Conservation (phyloP, 2,797 vertebrate genomes). For the Crax fasciolata region DNA sequence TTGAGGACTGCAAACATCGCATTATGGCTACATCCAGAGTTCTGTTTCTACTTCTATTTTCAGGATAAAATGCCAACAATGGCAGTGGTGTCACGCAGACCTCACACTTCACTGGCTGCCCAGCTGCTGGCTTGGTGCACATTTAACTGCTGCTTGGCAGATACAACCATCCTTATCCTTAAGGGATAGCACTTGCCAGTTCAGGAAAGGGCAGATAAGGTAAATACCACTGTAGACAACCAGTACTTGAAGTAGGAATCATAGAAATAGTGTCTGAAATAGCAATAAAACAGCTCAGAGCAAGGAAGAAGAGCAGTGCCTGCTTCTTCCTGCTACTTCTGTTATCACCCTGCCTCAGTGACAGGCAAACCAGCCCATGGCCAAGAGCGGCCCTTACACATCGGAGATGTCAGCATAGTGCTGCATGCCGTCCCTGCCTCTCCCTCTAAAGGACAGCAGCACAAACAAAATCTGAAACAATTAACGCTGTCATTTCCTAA, state of each 20-base stretch:
- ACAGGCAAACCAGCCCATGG: not conserved
- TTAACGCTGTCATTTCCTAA: not conserved
- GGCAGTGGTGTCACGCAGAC: not conserved
- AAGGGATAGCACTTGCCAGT: constrained; percentile 11
- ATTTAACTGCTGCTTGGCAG: not conserved
- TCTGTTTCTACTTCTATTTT: not conserved
- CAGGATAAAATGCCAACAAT: not conserved
- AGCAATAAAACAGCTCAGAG: constrained; percentile 16
- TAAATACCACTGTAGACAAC: not conserved
- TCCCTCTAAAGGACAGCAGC: not conserved
- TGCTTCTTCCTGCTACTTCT: not conserved
- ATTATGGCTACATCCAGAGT: not conserved
- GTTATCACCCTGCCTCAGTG: not conserved
- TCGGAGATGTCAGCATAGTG: not conserved
- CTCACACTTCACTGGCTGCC: not conserved
- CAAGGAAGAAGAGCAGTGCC: not conserved
- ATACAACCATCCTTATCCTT: not conserved
- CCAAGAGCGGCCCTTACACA: not conserved
- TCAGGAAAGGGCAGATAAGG: not conserved
- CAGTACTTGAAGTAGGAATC: not conserved
- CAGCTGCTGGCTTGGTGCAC: not conserved
- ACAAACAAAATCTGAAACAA: not conserved
- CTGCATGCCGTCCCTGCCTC: not conserved
- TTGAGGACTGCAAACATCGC: fast-evolving
- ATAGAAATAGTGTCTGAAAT: not conserved